Conservation (phyloP, 2,113 vertebrate genomes). For the Semnornis frantzii region DNA sequence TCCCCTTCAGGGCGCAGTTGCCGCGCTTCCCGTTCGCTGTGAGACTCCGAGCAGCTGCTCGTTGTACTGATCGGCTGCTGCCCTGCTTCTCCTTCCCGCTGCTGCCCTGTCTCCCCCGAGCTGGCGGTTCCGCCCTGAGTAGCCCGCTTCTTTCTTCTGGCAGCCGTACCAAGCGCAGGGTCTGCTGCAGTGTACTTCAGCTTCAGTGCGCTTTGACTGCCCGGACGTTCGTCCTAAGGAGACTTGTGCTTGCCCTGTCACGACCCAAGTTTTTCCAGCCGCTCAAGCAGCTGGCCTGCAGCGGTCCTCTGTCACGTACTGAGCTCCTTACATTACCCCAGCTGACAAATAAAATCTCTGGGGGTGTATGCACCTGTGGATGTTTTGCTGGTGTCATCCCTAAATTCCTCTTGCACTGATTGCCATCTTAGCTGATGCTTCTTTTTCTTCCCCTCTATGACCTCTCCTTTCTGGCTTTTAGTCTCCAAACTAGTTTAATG, state of each 20-base stretch:
- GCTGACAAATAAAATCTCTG: neutral
- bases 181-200: neutral
- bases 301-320: neutral
- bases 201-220: neutral
- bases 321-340: accelerated
- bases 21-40: neutral
- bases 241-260: accelerated
- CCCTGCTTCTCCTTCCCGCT: neutral
- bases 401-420: neutral
- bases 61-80: neutral
- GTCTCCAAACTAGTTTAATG: neutral
- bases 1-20: neutral
- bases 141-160: no score
- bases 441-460: accelerated
- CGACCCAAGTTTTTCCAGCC: neutral
- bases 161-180: neutral
- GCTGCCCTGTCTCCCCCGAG: no score
- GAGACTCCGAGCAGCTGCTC: neutral
- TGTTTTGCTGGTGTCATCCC: neutral
- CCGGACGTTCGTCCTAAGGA: accelerated
- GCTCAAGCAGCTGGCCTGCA: neutral
- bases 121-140: neutral
- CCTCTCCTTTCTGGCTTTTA: neutral
- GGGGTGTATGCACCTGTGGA: accelerated
- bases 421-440: neutral